Evolutionary conservation across 2,113 vertebrate genomes (phyloP), one percentile per base, ranked within the genome.

Genomic region (Tychaedon coryphoeus): DNA sequence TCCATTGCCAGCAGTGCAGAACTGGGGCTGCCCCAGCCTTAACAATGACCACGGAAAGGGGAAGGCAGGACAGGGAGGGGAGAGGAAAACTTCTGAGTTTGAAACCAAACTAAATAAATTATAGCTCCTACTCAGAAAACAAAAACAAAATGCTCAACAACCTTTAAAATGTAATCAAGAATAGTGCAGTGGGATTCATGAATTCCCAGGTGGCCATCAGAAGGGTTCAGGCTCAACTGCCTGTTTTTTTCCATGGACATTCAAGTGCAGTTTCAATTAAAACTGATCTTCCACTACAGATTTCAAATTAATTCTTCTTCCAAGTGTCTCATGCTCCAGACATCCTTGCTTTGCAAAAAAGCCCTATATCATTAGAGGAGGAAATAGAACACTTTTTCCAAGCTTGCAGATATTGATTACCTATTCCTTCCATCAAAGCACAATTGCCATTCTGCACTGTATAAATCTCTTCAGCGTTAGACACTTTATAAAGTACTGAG

Each of bases 291-390:
- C 97, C 96, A 98, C 97, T 98, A 95, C 96, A 97, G 98, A 98
- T 98, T 98, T 98, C 98, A 98, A 98, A 98, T 99, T 98, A 99
- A 99, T 98, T 98, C 96, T 97, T 98, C 97, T 98, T 97, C 95
- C 97, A 98, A 98, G 97, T 96, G 97, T 97, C 98, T 98, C 98
- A 97, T 97, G 98, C 97, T 98, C 95, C 96, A 98, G 93, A 98
- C 95, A 96, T 93, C 58, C 97, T 96, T 97, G 95, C 96, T 97
- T 98, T 97, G 95, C 96, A 98, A 98, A 98, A 95, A 93, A 40
- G 38, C 97, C 97, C 97, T 96, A 60, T 97, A 96, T 97, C 98
- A 98, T 98, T 97, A 98, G 97, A 97, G 97, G 96, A 99, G 98
- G 98, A 98, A 95, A 98, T 78, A 97, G 98, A 98, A 98, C 64